These are phyloP conservation scores for Accipiter virgatus DNA, from an alignment of 2,113 vertebrate species.

Conservation along the genomic window DNA sequence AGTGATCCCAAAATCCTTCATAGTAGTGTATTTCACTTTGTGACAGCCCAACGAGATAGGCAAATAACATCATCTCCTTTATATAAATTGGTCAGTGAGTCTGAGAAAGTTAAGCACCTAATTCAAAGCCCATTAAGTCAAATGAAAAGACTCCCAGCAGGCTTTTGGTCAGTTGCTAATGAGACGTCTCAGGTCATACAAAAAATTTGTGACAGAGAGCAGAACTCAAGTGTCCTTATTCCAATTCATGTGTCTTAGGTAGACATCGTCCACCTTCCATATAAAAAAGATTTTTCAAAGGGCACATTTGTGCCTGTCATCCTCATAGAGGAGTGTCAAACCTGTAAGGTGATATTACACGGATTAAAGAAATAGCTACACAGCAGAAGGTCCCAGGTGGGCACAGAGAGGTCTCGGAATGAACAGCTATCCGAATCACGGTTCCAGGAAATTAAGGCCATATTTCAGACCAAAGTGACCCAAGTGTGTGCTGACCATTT, in stretches of 20 bases:
- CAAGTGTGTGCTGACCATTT: constrained; percentile 18
- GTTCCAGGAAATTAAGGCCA: constrained; percentile 14
- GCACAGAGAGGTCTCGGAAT: background rate
- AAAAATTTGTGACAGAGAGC: constrained; percentile 41
- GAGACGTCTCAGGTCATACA: constrained; percentile 40
- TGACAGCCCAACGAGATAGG: constrained; percentile 1
- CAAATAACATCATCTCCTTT: constrained; percentile 38
- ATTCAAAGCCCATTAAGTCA: constrained; percentile 53
- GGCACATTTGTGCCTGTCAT: constrained; percentile 9
- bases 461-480: constrained; percentile 53
- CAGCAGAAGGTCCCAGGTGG: constrained; percentile 17
- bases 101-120: constrained; percentile 53
- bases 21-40: constrained; percentile 13
- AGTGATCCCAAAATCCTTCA: constrained; percentile 19
- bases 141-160: constrained; percentile 57
- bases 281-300: constrained; percentile 18
- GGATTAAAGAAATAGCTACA: background rate
- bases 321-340: background rate
- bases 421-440: background rate
- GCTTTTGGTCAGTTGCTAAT: constrained; percentile 50
- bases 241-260: background rate
- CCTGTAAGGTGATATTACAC: background rate
- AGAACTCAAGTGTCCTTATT: constrained; percentile 33
- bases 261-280: background rate
- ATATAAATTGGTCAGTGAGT: constrained; percentile 37